Conservation (phyloP, 2,797 vertebrate species). For the Anguilla anguilla region DNA sequence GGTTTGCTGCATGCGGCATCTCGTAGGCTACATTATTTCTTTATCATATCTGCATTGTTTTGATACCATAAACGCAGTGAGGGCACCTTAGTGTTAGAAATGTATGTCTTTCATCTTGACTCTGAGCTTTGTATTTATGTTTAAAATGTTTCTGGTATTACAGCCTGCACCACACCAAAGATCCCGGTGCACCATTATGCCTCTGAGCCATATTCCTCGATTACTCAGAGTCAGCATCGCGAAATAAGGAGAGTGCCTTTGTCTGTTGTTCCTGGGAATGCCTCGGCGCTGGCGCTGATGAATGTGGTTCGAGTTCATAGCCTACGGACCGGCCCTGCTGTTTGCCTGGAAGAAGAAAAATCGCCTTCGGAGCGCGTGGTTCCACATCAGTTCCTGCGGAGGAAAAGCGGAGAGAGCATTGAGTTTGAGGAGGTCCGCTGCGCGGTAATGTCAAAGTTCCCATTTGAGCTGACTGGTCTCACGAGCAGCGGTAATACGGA, state of each 20-base stretch:
- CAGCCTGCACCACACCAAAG: conserved; percentile 12
- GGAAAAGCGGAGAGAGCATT: neutral
- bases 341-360: conserved; percentile 56
- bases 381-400: conserved; percentile 25
- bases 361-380: conserved; percentile 45
- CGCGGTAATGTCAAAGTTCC: conserved; percentile 32
- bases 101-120: conserved; percentile 19
- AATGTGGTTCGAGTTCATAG: conserved; percentile 27
- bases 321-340: conserved; percentile 32
- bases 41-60: neutral
- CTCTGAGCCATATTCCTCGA: conserved; percentile 33
- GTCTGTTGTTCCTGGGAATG: conserved; percentile 29
- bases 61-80: neutral
- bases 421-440: neutral
- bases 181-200: conserved; percentile 31
- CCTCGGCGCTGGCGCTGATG: conserved; percentile 23
- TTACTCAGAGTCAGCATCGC: conserved; percentile 34
- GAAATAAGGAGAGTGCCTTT: conserved; percentile 21
- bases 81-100: neutral
- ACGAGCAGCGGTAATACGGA: conserved; percentile 25
- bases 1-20: neutral
- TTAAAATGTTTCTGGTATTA: conserved; percentile 20
- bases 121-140: conserved; percentile 13
- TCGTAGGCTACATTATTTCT: neutral
- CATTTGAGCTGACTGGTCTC: conserved; percentile 31